phyloP scores from a whole-genome alignment of 2,888 invertebrate genomes.

The Dicyrtomina minuta region DNA sequence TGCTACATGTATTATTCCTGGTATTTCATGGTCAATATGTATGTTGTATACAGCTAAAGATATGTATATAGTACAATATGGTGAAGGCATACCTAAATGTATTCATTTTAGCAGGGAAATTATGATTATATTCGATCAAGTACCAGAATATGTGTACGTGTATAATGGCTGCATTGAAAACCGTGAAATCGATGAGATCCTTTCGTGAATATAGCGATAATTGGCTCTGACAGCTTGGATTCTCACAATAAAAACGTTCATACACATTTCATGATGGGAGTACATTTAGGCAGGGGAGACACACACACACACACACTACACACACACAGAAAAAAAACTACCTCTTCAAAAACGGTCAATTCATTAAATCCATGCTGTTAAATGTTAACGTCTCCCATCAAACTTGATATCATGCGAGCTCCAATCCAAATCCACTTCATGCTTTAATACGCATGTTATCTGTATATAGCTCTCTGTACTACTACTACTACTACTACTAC shows the following conservation, averaged over 20 bases:
- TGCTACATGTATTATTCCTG: too few relatives aligned
- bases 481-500: too few relatives aligned
- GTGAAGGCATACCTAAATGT: too few relatives aligned
- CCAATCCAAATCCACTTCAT: slow-evolving; percentile 23
- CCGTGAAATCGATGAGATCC: slow-evolving; percentile 52
- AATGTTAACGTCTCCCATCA: slow-evolving; percentile 14
- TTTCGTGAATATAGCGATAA: slow-evolving; percentile 53
- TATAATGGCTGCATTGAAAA: slow-evolving; percentile 25
- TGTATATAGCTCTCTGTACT: neutral
- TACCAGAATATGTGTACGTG: neutral
- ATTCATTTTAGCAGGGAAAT: too few relatives aligned
- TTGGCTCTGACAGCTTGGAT: slow-evolving; percentile 54
- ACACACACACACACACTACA: neutral
- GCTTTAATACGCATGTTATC: slow-evolving; percentile 17
- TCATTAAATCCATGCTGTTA: slow-evolving; percentile 40
- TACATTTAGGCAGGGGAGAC: slow-evolving; percentile 18
- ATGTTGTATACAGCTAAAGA: too few relatives aligned
- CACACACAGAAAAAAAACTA: neutral
- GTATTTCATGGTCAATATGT: too few relatives aligned
- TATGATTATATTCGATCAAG: too few relatives aligned
- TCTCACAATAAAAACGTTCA: slow-evolving; percentile 51
- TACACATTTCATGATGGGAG: slow-evolving; percentile 38
- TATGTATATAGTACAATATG: too few relatives aligned
- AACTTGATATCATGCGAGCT: slow-evolving; percentile 15
- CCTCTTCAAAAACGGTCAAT: slow-evolving; percentile 41